Conservation (phyloP, 2,888 invertebrate species). For the Pseudococcus viburni region DNA sequence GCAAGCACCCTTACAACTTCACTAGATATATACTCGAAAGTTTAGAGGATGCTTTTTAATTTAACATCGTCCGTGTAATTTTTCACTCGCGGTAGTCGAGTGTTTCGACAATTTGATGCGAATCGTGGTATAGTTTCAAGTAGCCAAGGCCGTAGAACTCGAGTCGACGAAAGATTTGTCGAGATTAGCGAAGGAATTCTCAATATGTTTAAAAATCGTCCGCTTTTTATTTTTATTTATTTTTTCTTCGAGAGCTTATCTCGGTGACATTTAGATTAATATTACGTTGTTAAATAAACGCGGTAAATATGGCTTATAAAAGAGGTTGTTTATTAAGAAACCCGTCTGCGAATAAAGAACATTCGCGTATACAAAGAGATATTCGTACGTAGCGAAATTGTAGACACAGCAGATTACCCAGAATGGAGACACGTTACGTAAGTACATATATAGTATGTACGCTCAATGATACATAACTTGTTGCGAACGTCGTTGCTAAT, state of each 20-base stretch:
- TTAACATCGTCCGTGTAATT: neutral
- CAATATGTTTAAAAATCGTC: neutral
- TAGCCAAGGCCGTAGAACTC: neutral
- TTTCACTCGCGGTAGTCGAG: neutral
- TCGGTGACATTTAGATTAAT: constrained; percentile 25
- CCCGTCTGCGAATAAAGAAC: constrained; percentile 7
- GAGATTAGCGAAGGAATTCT: neutral
- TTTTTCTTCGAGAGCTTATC: neutral
- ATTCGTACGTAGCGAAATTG: neutral
- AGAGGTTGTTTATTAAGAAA: constrained; percentile 6
- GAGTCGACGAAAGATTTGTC: neutral
- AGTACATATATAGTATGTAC: neutral
- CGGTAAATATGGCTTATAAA: neutral
- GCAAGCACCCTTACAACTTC: neutral
- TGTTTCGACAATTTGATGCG: neutral
- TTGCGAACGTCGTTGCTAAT: constrained; percentile 32
- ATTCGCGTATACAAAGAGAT: constrained; percentile 7
- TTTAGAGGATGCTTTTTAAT: neutral
- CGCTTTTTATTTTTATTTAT: neutral
- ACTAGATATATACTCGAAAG: neutral
- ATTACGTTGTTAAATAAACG: neutral
- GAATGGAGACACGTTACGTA: constrained; percentile 20
- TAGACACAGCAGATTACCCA: constrained; percentile 23
- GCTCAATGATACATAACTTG: constrained; percentile 42
- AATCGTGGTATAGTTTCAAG: neutral